These are phyloP conservation scores for Theretra japonica DNA, from an alignment of 2,888 invertebrate species.

Conservation along the genomic window DNA sequence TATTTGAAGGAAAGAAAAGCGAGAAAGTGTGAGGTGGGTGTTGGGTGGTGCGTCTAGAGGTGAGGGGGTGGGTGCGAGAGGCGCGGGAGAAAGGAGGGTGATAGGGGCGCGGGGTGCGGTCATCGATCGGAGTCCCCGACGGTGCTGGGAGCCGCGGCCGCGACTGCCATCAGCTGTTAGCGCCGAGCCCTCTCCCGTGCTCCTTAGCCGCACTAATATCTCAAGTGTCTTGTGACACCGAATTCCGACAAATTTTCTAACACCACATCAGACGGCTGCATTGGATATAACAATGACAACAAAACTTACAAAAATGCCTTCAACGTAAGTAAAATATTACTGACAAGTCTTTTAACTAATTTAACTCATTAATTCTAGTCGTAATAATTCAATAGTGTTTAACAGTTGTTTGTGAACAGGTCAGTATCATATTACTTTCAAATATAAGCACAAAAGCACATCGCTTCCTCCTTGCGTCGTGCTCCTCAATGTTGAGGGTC, in stretches of 20 bases:
- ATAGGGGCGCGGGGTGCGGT: conserved; percentile 68
- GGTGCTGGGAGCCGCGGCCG: conserved; percentile 58
- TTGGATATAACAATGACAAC: too few species aligned
- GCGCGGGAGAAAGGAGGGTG: conserved; percentile 56
- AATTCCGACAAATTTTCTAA: background rate
- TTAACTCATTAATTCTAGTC: too few species aligned
- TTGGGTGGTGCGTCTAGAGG: conserved; percentile 60
- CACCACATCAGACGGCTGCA: too few species aligned
- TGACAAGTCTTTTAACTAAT: too few species aligned
- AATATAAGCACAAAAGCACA: background rate
- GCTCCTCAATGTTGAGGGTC: too few species aligned
- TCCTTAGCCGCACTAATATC: conserved; percentile 1
- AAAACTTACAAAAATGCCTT: too few species aligned
- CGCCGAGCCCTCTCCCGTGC: conserved; percentile 36
- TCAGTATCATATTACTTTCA: background rate
- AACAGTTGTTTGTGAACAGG: background rate
- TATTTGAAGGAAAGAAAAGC: conserved; percentile 73
- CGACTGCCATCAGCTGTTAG: conserved; percentile 76
- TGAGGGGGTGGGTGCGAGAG: conserved; percentile 57
- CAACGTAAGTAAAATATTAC: too few species aligned
- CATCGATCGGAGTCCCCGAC: conserved; percentile 75
- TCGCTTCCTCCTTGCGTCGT: too few species aligned
- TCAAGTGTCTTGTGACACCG: background rate
- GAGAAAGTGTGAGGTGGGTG: conserved; percentile 74
- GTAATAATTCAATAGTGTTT: background rate